Evolutionary conservation across 1,140 invertebrate species (phyloP), one percentile per base, ranked within the genome.

Genomic region (Bombus sibiricus): DNA sequence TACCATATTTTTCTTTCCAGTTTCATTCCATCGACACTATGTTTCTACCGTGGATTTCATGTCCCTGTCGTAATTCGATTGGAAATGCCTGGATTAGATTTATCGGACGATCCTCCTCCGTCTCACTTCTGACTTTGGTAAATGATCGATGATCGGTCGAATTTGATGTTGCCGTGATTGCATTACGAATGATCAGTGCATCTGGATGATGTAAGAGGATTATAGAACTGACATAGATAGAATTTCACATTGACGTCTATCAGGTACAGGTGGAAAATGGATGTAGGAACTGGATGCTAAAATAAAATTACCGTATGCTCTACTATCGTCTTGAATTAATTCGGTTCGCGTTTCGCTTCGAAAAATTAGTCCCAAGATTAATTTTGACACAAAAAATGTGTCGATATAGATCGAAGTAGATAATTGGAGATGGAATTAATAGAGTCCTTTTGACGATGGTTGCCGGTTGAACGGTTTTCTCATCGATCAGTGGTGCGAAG

Each of bases 401-500:
- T 22, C 47, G 1, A n/a, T 37, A 25, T 25, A 15, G 41, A 64
- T 3, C 62, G 47, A 66, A 73, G n/a, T n/a, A 59, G 25, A 13
- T 66, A 76, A 83, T 76, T 77, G 53, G 62, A 82, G 57, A 80
- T 72, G 53, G 66, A 81, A 88, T 43, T 74, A 41, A 39, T 68
- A n/a, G 53, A 66, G 77, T 78, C 86, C 71, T 83, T 88, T 81
- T 73, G 76, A 82, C 76, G 74, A 74, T 43, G n/a, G 47, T 82
- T 18, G 32, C 64, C 15, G 25, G 6, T 25, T 32, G 41, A 15
- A 59, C n/a, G 34, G 22, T 28, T 76, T 68, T 62, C 64, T 85
- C 34, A 66, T 82, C 80, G 68, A 81, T 69, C n/a, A 64, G 62
- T 74, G 53, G 37, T 15, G 66, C 28, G 39, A 34, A 37, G 34